A percentile compares a stretch with the other conserved stretches of the same genome.
These are phyloP conservation scores for Mamestra configurata DNA, from an alignment of 1,140 invertebrate genomes.

Conservation along the genomic window DNA sequence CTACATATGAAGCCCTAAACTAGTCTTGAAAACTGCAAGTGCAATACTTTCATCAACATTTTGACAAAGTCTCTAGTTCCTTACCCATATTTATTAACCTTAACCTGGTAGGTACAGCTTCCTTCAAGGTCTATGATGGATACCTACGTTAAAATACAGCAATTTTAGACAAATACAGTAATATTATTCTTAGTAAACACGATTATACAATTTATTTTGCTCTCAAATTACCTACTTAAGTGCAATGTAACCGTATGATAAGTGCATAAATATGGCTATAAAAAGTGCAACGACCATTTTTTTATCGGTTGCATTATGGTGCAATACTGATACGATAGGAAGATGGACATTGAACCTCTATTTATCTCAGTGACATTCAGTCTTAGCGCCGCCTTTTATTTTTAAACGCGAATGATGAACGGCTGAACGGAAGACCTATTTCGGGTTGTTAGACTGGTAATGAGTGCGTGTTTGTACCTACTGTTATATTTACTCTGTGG, in stretches of 20 bases:
- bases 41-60: no score
- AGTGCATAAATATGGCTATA: background rate
- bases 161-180: background rate
- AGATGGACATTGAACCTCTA: slow-evolving; percentile 44
- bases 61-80: no score
- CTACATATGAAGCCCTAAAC: no score
- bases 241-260: background rate
- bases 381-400: slow-evolving; percentile 34
- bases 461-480: background rate
- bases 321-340: background rate
- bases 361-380: slow-evolving; percentile 37
- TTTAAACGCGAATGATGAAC: slow-evolving; percentile 38
- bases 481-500: slow-evolving; percentile 15
- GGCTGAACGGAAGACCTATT: slow-evolving; percentile 34
- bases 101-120: no score
- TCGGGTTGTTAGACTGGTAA: background rate
- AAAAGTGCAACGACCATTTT: slow-evolving; percentile 26
- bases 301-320: slow-evolving; percentile 13
- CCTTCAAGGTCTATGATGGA: background rate
- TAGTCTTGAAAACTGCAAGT: no score
- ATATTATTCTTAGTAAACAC: background rate
- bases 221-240: background rate
- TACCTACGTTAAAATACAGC: background rate
- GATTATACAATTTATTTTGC: background rate
- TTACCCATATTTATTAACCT: no score